Percentiles rank a stretch among this genome's conserved stretches.
These are phyloP conservation scores for Heteropelma amictum DNA, from an alignment of 2,888 invertebrate genomes.

Conservation along the genomic window DNA sequence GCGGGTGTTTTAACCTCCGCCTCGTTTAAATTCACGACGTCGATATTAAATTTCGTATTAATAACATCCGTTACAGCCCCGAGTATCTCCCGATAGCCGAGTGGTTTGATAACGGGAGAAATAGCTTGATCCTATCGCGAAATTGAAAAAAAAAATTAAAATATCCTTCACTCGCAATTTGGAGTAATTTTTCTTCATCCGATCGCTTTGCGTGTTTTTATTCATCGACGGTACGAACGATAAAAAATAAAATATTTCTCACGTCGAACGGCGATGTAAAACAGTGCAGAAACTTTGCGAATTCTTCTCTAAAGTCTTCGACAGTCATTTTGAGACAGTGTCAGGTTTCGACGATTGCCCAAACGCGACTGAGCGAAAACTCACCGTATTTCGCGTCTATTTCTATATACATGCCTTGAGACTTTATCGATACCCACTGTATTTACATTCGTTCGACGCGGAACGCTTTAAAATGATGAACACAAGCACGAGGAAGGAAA, in stretches of 20 bases:
- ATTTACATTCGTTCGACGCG: neutral
- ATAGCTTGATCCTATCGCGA: constrained; percentile 13
- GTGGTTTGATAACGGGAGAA: neutral
- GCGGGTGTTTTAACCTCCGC: constrained; percentile 53
- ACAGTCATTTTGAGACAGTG: constrained; percentile 38
- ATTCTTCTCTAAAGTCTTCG: constrained; percentile 57
- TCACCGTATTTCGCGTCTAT: neutral
- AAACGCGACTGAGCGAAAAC: constrained; percentile 10
- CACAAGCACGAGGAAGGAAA: too few relatives aligned
- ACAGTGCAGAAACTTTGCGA: constrained; percentile 53
- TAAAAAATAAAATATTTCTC: constrained; percentile 7
- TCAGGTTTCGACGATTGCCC: constrained; percentile 15
- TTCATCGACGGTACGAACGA: neutral
- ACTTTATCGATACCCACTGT: neutral
- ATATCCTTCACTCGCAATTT: neutral
- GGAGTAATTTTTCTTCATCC: constrained; percentile 27
- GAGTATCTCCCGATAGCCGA: constrained; percentile 48
- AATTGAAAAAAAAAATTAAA: neutral
- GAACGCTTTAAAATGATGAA: too few relatives aligned
- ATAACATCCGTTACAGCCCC: constrained; percentile 40
- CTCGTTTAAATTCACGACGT: constrained; percentile 31
- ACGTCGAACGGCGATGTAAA: constrained; percentile 24
- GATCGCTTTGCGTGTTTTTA: neutral
- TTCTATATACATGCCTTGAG: neutral
- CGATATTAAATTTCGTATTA: constrained; percentile 40